These are phyloP conservation scores for Metopia argyrocephala DNA, from an alignment of 2,888 invertebrate genomes.

Conservation along the genomic window DNA sequence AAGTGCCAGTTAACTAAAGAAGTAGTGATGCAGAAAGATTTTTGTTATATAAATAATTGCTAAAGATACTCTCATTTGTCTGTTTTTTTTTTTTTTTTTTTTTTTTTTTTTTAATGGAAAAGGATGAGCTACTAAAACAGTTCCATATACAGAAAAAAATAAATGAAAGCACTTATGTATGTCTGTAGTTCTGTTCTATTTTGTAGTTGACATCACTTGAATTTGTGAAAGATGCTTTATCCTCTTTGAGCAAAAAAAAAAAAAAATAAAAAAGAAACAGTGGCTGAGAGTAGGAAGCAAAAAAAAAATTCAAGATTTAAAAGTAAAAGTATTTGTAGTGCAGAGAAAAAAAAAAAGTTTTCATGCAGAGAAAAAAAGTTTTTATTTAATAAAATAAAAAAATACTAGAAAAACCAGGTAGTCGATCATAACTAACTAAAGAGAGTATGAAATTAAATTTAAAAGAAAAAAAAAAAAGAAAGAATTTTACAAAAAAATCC, in stretches of 20 bases:
- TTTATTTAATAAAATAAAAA: not conserved
- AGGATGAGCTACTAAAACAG: not conserved
- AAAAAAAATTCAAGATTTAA: slow-evolving; percentile 11
- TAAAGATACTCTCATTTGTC: not conserved
- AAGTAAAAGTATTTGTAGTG: slow-evolving; percentile 30
- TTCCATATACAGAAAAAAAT: not conserved
- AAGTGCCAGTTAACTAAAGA: slow-evolving; percentile 47
- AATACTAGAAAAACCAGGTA: too few relatives aligned
- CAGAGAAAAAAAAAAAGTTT: slow-evolving; percentile 4
- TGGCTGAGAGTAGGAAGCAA: not conserved
- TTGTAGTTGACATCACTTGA: slow-evolving; percentile 47
- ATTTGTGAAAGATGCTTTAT: slow-evolving; percentile 36
- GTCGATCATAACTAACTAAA: slow-evolving; percentile 19
- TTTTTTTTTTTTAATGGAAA: not conserved
- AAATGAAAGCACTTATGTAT: not conserved
- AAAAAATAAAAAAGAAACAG: not conserved
- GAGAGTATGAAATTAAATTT: slow-evolving; percentile 8
- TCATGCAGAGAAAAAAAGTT: not conserved
- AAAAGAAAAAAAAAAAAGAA: too few relatives aligned
- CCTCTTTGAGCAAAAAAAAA: not conserved
- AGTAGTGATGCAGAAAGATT: slow-evolving; percentile 2
- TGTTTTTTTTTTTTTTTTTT: not conserved
- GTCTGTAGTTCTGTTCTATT: not conserved
- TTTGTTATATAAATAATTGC: slow-evolving; percentile 48
- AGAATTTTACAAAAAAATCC: not conserved